A percentile compares a stretch with the other conserved stretches of the same genome.
Evolutionary conservation across 2,888 invertebrate species (phyloP).

Genomic region (Elmis aenea): DNA sequence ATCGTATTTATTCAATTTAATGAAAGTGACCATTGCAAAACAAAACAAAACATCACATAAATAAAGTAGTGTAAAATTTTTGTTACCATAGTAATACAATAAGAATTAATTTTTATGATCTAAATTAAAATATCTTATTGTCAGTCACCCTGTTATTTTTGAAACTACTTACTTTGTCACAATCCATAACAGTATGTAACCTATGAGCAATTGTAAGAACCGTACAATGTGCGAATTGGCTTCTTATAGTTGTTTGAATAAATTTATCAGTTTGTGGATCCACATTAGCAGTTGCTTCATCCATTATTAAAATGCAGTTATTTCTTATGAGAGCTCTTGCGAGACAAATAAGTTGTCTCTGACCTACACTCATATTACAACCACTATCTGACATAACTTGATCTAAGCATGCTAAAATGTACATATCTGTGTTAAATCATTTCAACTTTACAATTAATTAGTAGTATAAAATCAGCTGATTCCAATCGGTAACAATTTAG

Average conservation of each 20-base stretch:
- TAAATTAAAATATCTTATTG: not conserved
- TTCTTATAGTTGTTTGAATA: slow-evolving; percentile 53
- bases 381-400: slow-evolving; percentile 67
- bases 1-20: too few species aligned
- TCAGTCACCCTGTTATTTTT: not conserved
- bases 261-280: slow-evolving; percentile 56
- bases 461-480: too few species aligned
- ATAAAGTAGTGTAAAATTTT: too few species aligned
- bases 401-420: slow-evolving; percentile 53
- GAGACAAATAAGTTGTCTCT: slow-evolving; percentile 73
- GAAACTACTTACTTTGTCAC: slow-evolving; percentile 41
- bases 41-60: too few species aligned
- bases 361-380: slow-evolving; percentile 73
- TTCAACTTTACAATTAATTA: too few species aligned
- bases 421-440: too few species aligned
- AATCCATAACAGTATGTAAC: slow-evolving; percentile 61
- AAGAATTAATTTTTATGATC: too few species aligned
- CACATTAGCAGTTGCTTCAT: slow-evolving; percentile 56
- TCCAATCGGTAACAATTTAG: too few species aligned
- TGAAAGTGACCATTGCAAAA: too few species aligned
- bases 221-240: slow-evolving; percentile 52
- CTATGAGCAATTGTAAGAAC: slow-evolving; percentile 64
- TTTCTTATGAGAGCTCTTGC: slow-evolving; percentile 72
- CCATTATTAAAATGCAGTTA: slow-evolving; percentile 64
- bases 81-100: too few species aligned